These are phyloP conservation scores for Ditylenchus weischeri DNA, from an alignment of 2,888 invertebrate species.

Conservation along the genomic window DNA sequence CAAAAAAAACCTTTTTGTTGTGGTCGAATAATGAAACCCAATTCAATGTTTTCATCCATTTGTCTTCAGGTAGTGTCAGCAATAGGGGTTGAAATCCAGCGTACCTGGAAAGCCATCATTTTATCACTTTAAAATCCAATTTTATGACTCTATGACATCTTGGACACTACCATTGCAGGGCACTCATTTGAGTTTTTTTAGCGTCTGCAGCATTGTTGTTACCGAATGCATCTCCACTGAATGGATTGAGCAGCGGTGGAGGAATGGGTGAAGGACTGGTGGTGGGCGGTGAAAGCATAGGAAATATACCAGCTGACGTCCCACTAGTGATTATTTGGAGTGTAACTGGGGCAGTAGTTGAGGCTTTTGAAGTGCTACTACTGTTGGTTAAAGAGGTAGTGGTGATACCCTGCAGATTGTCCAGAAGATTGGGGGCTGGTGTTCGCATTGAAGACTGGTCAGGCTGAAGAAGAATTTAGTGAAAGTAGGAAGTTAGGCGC, in stretches of 20 bases:
- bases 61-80: conserved; percentile 47
- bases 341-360: too few relatives aligned
- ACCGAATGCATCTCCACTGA: too few relatives aligned
- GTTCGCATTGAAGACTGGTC: conserved; percentile 3
- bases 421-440: not conserved
- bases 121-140: too few relatives aligned
- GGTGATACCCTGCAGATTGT: not conserved
- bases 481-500: too few relatives aligned
- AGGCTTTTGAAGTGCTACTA: too few relatives aligned
- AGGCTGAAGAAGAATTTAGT: not conserved
- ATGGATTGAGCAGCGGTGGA: conserved; percentile 4
- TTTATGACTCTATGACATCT: too few relatives aligned
- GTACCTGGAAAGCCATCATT: conserved; percentile 34
- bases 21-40: conserved; percentile 57
- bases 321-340: conserved; percentile 8
- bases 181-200: too few relatives aligned
- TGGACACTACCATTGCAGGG: too few relatives aligned
- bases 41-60: conserved; percentile 41
- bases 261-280: conserved; percentile 18
- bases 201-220: too few relatives aligned
- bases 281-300: conserved; percentile 13
- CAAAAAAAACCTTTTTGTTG: conserved; percentile 40
- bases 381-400: too few relatives aligned
- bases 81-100: conserved; percentile 54
- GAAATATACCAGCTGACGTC: conserved; percentile 15